Evolutionary conservation across 2,797 vertebrate species (phyloP).

Genomic region (Synanceia verrucosa): DNA sequence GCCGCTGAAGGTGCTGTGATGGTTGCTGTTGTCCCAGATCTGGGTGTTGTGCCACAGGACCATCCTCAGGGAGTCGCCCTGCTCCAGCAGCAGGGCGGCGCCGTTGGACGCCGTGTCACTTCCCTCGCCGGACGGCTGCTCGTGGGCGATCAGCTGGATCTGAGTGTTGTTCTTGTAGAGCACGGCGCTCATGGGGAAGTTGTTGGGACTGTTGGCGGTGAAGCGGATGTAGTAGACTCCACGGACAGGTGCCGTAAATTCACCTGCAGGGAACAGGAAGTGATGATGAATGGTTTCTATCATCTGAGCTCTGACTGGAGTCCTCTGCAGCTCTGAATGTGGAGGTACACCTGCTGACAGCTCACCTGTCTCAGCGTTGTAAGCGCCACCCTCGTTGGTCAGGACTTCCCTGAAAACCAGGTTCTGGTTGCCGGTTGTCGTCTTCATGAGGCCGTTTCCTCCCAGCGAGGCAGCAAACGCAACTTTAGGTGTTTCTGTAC

Average conservation of each 20-base stretch:
- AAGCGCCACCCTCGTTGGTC: constrained; percentile 68
- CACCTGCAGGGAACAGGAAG: constrained; percentile 28
- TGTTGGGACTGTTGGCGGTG: constrained; percentile 49
- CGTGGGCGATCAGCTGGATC: constrained; percentile 52
- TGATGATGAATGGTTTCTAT: no score
- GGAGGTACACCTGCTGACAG: accelerated
- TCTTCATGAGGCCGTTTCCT: constrained; percentile 49
- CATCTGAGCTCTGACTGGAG: no score
- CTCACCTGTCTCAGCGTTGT: constrained; percentile 58
- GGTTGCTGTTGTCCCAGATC: constrained; percentile 69
- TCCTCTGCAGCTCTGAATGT: neutral
- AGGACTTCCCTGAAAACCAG: constrained; percentile 65
- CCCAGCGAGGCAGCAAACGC: constrained; percentile 70
- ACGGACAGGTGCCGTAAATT: constrained; percentile 53
- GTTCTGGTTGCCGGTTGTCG: neutral
- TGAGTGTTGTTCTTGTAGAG: constrained; percentile 35
- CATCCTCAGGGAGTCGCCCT: constrained; percentile 53
- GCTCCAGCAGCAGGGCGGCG: constrained; percentile 57
- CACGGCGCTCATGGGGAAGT: constrained; percentile 47
- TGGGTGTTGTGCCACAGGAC: constrained; percentile 57
- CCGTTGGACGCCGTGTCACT: constrained; percentile 69
- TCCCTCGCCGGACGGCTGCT: constrained; percentile 48
- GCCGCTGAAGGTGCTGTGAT: constrained; percentile 67
- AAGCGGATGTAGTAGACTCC: constrained; percentile 65
- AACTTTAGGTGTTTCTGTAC: constrained; percentile 53